These are phyloP conservation scores for Ctenopoma multispine DNA, from an alignment of 2,797 vertebrate genomes.

Conservation along the genomic window DNA sequence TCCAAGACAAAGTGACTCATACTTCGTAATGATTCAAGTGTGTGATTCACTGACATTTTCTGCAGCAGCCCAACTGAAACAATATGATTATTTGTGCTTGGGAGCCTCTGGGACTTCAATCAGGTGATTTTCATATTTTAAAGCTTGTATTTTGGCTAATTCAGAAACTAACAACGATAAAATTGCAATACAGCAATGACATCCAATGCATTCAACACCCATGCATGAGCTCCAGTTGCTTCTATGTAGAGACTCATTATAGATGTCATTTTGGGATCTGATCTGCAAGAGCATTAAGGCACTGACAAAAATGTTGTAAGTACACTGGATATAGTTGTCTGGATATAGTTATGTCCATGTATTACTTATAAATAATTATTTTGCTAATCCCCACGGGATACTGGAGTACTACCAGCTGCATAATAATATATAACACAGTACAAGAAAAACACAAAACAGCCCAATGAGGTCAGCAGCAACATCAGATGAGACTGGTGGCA, in stretches of 20 bases:
- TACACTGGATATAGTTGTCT: constrained; percentile 24
- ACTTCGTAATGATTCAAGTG: constrained; percentile 52
- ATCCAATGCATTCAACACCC: too few species aligned
- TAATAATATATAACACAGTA: constrained; percentile 32
- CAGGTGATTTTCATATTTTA: constrained; percentile 15
- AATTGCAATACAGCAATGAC: background rate
- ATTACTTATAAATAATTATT: constrained; percentile 52
- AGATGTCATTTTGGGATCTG: constrained; percentile 1
- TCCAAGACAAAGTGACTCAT: constrained; percentile 57
- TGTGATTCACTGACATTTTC: constrained; percentile 70
- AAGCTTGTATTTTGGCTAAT: constrained; percentile 20
- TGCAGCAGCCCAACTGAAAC: constrained; percentile 41
- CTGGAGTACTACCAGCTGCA: constrained; percentile 27
- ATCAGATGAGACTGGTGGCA: constrained; percentile 3
- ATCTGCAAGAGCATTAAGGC: constrained; percentile 7
- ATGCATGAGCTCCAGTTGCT: background rate
- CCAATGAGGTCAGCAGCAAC: constrained; percentile 7
- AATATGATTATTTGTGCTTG: constrained; percentile 32
- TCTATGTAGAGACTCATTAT: background rate
- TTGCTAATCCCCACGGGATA: constrained; percentile 37
- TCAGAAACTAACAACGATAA: constrained; percentile 6
- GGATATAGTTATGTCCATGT: constrained; percentile 20
- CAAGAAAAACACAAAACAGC: constrained; percentile 16
- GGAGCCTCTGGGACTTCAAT: constrained; percentile 30
- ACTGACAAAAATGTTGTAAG: background rate